Evolutionary conservation across 92 coral and sea anemone species (phyloP), one percentile per base, ranked within the genome.

Genomic region (Isaurus tuberculatus): DNA sequence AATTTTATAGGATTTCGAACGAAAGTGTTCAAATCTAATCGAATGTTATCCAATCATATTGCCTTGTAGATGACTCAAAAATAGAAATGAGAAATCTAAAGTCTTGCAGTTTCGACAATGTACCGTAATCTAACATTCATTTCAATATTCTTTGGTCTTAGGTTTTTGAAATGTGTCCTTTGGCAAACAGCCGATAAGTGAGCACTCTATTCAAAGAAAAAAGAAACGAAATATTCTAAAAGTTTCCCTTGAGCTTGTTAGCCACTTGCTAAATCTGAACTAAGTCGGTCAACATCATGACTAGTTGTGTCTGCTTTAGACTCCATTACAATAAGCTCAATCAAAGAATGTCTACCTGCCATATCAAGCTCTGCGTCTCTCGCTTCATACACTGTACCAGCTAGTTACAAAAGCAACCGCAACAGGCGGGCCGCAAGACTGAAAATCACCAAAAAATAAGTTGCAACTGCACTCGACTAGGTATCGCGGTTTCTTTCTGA

Each of bases 21-120:
- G 10, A 36, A 17, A n/a, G 26, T 16, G 13, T 74, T 48, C 46
- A 51, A 0, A 5, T 26, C 27, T 22, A 8, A 15, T 22, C 15
- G 5, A 23, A 60, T 40, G 15, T 11, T 8, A 42, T 3, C 22
- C 33, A 36, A 0, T 11, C 22, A 10, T 48, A 30, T 57, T 3
- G 31, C 13, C 13, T 57, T 33, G 26, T 11, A 22, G 7, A 30
- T 0, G 16, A 77, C 57, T 8, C 16, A 31, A 77, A 34, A 32
- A 27, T 31, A 34, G 70, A 34, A 55, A 14, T 42, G 3, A 48
- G n/a, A 77, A 34, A 57, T 20, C 1, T 4, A 51, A 30, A 26
- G 46, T 75, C 68, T 77, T 77, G 82, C 22, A 77, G 82, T 77
- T 75, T 77, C 10, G 69, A 57, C 82, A 33, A 34, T 49, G 51